Base-by-base conservation (phyloP, 2,888 invertebrate species). In the Synergus umbraculus region DNA sequence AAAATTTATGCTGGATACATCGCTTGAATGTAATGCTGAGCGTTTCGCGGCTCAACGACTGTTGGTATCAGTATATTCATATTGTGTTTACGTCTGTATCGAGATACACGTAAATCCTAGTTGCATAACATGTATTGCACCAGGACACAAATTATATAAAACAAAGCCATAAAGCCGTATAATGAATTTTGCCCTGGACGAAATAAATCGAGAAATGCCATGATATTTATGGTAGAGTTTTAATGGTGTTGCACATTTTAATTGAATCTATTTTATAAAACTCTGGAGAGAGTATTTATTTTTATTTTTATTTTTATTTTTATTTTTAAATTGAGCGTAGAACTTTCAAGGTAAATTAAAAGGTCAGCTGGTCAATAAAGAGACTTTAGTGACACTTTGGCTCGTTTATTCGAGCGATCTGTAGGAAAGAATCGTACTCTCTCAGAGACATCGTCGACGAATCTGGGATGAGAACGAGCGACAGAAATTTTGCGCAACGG, bases 1-100 rank as follows among this genome's bases (percentile, higher is more conserved):
- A 78, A 84, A 86, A 88, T 88, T 87, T 85, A 88, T 85, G 83
- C 77, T 69, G 76, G 78, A 79, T 81, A 83, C 85, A 83, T 78
- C 79, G 83, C 58, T 64, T 49, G 84, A 85, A 86, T 86, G 76
- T 82, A 85, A 84, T 78, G 64, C 76, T 44, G 22, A 44, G 44
- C 22, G 22, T 67, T 60, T 76, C 64, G n/a, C 64, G 73, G 44
- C 67, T 67, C 46, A 67, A 22, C 22, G 13, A 46, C 44, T n/a
- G 12, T 22, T 67, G 4, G 44, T 60, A 60, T 60, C 64, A 64
- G 29, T 13, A 64, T 64, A 22, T 37, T 13, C 37, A 64, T 64
- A 64, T 37, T 64, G 64, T 64, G 29, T 64, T 64, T 22, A 64
- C 29, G 37, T 37, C 10, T 12, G 7, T 37, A 18, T 13, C 12